Percentiles rank a stretch among this genome's conserved stretches.
These are phyloP conservation scores for Didymodactylos carnosus DNA, from an alignment of 2,888 invertebrate genomes.

Conservation along the genomic window DNA sequence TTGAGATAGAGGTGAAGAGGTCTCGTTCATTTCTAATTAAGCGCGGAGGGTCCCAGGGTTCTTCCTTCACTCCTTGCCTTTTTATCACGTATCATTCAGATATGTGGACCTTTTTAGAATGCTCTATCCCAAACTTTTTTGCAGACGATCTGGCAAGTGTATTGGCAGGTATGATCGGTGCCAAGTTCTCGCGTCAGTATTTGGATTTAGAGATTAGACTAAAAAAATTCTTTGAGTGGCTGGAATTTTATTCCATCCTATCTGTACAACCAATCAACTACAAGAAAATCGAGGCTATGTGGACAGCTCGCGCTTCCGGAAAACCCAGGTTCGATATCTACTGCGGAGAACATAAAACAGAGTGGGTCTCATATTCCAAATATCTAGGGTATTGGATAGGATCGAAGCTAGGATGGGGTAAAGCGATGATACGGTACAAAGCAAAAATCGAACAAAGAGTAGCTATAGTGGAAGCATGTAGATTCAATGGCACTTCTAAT, in stretches of 20 bases:
- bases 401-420: not conserved
- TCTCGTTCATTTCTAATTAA: not conserved
- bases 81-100: not conserved
- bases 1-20: not conserved
- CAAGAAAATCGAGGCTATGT: not conserved
- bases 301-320: not conserved
- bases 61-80: not conserved
- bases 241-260: not conserved
- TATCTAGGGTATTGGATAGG: not conserved
- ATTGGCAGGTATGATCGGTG: not conserved
- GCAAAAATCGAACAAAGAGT: not conserved
- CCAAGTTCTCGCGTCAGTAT: not conserved
- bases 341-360: not conserved
- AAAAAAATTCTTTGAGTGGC: not conserved
- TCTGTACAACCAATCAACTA: not conserved
- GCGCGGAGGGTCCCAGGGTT: not conserved
- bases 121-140: not conserved
- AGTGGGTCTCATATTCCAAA: not conserved
- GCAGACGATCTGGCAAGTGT: not conserved
- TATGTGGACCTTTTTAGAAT: not conserved
- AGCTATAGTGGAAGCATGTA: not conserved
- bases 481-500: not conserved
- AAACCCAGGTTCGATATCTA: not conserved
- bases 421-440: not conserved
- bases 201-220: not conserved